Percentiles rank a stretch among this genome's conserved stretches.
Conservation (phyloP, 2,888 invertebrate genomes). For the Cryptus armator region DNA sequence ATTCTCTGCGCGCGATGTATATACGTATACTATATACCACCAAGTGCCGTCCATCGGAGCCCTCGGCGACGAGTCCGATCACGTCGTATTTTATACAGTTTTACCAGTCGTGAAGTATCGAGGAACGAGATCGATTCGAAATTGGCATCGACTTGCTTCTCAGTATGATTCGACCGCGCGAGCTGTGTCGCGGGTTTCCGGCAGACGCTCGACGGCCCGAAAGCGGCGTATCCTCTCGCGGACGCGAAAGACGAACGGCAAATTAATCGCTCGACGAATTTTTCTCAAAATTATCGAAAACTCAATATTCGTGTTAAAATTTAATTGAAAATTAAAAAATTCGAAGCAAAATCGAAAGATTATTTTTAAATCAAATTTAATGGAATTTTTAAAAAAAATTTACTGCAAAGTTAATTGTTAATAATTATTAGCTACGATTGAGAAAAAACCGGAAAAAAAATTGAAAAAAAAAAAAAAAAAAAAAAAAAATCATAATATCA, state of each 20-base stretch:
- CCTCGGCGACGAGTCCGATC: conserved; percentile 49
- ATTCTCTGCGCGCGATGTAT: conserved; percentile 37
- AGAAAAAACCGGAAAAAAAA: not conserved
- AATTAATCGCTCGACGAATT: not conserved
- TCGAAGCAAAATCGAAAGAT: too few relatives aligned
- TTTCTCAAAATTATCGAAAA: too few relatives aligned
- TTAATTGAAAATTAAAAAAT: too few relatives aligned
- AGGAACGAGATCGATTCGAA: conserved; percentile 51
- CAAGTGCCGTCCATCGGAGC: conserved; percentile 13
- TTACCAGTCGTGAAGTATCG: conserved; percentile 31
- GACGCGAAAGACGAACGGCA: not conserved
- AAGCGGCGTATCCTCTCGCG: not conserved
- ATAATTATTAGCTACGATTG: too few relatives aligned
- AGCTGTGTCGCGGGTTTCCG: conserved; percentile 42
- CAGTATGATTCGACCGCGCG: conserved; percentile 31
- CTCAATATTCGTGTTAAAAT: too few relatives aligned
- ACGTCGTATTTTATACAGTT: conserved; percentile 32
- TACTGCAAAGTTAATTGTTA: too few relatives aligned
- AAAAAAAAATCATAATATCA: conserved; percentile 22
- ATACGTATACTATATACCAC: not conserved
- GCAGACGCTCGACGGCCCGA: conserved; percentile 17
- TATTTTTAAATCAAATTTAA: too few relatives aligned
- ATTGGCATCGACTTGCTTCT: conserved; percentile 35
- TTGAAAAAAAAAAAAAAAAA: conserved; percentile 13
- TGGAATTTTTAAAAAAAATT: too few relatives aligned